Evolutionary conservation across 1,140 invertebrate genomes (phyloP), one percentile per base, ranked within the genome.

Genomic region (Kradibia gibbosae): DNA sequence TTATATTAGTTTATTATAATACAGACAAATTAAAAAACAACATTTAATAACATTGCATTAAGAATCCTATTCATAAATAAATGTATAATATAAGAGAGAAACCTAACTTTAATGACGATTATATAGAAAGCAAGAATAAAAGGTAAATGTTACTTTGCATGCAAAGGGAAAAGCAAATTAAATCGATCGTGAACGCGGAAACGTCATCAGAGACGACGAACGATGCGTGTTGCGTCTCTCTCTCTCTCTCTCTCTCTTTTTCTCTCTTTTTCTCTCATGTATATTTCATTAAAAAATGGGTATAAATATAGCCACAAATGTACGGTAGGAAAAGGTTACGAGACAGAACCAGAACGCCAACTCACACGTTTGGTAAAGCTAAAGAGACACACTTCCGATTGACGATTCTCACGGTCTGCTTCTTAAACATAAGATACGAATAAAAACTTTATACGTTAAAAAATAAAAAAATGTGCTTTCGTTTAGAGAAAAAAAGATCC

Each of bases 111-210:
- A 15, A 60, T 60, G 3, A 28, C n/a, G 55, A 60, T 28, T n/a
- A 28, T 60, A 31, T 60, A n/a, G 20, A 17, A 22, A 67, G 20
- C 7, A 67, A 67, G 60, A 65, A 13, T 28, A 65, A 65, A 4
- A 36, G 31, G 28, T 3, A 36, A 20, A 34, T 17, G 60, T 65
- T 20, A 20, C 28, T 11, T 65, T 17, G 62, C 34, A 67, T 39
- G 22, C 34, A 62, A 48, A 53, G n/a, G 20, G n/a, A 42, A 36
- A 22, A 34, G 65, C 20, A 34, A 80, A 53, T 79, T 62, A 67
- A 74, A 80, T 80, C 78, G 57, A 80, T 74, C 55, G 55, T 11
- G 8, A 50, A n/a, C 13, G 36, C 50, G 71, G 67, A 80, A 73
- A 50, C 25, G 70, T 74, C 71, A 48, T 17, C 13, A 39, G 22